Evolutionary conservation across 2,888 invertebrate species (phyloP), one percentile per base, ranked within the genome.

Genomic region (Rotaria sp.): DNA sequence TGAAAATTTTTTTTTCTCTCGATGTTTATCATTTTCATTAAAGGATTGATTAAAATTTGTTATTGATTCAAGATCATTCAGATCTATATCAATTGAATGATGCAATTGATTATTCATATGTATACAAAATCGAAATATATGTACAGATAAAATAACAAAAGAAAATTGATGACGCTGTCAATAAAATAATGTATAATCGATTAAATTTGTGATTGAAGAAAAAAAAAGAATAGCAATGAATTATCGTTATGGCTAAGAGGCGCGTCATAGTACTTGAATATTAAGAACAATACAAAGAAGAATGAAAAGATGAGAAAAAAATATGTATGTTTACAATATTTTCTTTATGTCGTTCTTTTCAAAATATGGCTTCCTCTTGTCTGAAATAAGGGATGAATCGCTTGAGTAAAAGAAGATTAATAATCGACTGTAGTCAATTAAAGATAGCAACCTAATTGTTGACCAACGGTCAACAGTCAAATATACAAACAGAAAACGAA

Each of bases 311-410:
- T 35, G 67, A 67, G 67, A 67, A 35, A 18, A 67, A 35, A 67
- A n/a, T 30, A 15, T 59, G 30, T 59, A 35, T 35, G 30, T 67
- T 18, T 67, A 26, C 67, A 67, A 38, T 67, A 15, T 35, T 35
- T 67, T 67, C 35, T 15, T 67, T 35, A 30, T 67, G 35, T 67
- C 13, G 7, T 67, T 67, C 67, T 67, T 67, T 67, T 67, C 21
- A 67, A 35, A 30, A 67, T 15, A 67, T 67, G 67, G 67, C 67
- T 67, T 67, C 67, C 67, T 67, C 67, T 67, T 67, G 67, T 67
- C 35, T 67, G 10, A 24, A 55, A 55, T 55, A 55, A 26, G 7
- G 26, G 26, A 55, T 55, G 57, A 59, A 59, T 59, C 57, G 15
- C 38, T 18, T 18, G 35, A 67, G 7, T 59, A 11, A 59, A 59